Percentiles rank a stretch among this genome's conserved stretches.
phyloP scores from a whole-genome alignment of 2,113 vertebrate genomes.

The Phaethon lepturus region DNA sequence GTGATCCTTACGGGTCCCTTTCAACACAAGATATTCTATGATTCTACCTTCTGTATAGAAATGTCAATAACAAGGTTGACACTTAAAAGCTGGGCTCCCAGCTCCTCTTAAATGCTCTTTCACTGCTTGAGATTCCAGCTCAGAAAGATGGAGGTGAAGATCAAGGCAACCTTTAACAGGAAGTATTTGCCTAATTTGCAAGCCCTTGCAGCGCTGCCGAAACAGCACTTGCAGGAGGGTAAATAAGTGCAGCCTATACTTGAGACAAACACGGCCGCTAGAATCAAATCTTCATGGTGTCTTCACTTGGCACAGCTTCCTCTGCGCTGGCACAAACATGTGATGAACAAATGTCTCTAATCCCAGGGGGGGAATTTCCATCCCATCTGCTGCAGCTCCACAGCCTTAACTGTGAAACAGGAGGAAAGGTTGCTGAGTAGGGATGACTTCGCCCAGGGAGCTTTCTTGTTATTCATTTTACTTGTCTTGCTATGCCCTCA shows the following conservation, averaged over 20 bases:
- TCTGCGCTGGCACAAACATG: neutral
- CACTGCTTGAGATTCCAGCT: neutral
- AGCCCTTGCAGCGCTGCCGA: neutral
- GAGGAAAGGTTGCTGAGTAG: neutral
- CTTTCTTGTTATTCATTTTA: neutral
- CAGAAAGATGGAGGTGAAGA: neutral
- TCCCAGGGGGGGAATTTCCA: neutral
- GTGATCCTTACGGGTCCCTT: neutral
- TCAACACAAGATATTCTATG: neutral
- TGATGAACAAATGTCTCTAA: slow-evolving; percentile 6
- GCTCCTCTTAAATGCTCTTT: neutral
- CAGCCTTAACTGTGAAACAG: neutral
- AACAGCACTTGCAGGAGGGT: neutral
- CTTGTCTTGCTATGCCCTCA: neutral
- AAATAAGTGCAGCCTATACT: neutral
- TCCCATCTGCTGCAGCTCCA: neutral
- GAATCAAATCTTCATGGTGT: neutral
- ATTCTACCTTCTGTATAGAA: neutral
- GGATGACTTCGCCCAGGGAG: neutral
- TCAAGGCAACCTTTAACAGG: neutral
- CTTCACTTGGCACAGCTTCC: neutral
- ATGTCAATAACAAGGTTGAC: neutral
- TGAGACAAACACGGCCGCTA: neutral
- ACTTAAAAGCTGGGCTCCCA: neutral
- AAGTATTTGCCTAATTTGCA: neutral